Conservation (phyloP, 2,113 vertebrate genomes). For the Phalacrocorax pelagicus region DNA sequence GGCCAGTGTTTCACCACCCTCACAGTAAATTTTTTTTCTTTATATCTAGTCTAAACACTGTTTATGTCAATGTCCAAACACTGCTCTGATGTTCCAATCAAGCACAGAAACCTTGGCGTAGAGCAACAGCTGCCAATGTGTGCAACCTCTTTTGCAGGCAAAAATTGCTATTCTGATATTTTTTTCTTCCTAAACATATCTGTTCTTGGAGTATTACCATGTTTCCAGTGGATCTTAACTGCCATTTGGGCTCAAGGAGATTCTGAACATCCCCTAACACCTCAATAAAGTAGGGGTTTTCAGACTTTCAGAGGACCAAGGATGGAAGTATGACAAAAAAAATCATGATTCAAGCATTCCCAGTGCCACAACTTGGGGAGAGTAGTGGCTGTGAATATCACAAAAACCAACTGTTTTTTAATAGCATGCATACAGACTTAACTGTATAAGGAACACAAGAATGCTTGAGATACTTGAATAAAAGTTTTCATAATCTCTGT, state of each 20-base stretch:
- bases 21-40: rapidly evolving
- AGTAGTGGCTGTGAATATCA: background rate
- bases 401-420: background rate
- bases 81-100: background rate
- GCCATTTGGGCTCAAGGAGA: background rate
- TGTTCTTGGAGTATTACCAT: background rate
- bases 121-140: background rate
- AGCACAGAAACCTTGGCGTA: background rate
- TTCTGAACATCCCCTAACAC: background rate
- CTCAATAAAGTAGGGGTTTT: background rate
- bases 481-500: background rate
- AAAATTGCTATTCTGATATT: background rate
- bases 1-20: too few relatives aligned
- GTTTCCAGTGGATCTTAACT: background rate
- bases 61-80: background rate
- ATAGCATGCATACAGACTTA: background rate
- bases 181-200: background rate
- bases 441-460: background rate
- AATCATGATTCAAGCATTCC: background rate
- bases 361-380: background rate
- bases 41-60: background rate
- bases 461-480: background rate
- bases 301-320: background rate
- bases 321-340: background rate
- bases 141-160: background rate